Conservation (phyloP, 2,113 vertebrate genomes). For the Noturus placidus region DNA sequence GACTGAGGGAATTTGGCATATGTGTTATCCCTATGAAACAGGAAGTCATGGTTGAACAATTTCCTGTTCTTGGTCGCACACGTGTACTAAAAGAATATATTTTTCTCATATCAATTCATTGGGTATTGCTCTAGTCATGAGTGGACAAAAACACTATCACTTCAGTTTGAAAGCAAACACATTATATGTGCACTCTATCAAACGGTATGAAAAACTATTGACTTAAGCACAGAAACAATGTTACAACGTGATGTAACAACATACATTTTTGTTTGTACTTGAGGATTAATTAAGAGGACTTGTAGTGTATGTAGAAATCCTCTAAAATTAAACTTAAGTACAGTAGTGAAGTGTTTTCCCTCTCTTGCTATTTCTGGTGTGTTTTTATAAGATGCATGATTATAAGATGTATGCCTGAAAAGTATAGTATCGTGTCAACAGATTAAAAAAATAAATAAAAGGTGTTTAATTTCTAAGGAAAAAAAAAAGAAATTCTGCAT, state of each 20-base stretch:
- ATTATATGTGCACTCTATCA: neutral
- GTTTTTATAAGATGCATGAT: neutral
- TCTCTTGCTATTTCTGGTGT: neutral
- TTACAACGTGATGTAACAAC: too few species aligned
- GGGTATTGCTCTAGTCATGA: too few species aligned
- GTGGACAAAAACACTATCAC: neutral
- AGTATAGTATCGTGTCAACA: neutral
- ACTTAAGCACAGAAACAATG: neutral
- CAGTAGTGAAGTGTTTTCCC: neutral
- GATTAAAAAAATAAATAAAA: neutral
- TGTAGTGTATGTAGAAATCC: neutral
- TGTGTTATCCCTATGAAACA: too few species aligned
- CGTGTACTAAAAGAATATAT: too few species aligned
- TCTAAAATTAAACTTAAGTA: neutral
- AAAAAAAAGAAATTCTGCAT: neutral
- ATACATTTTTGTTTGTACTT: neutral
- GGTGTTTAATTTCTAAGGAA: neutral
- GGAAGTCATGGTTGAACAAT: too few species aligned
- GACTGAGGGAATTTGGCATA: too few species aligned
- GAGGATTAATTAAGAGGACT: neutral
- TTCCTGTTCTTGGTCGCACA: too few species aligned
- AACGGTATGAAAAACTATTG: neutral
- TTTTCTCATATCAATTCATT: too few species aligned
- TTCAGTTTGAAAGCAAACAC: neutral
- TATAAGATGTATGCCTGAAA: neutral